Base-by-base conservation (phyloP, 2,113 vertebrate genomes). In the Pelecanoides urinatrix region DNA sequence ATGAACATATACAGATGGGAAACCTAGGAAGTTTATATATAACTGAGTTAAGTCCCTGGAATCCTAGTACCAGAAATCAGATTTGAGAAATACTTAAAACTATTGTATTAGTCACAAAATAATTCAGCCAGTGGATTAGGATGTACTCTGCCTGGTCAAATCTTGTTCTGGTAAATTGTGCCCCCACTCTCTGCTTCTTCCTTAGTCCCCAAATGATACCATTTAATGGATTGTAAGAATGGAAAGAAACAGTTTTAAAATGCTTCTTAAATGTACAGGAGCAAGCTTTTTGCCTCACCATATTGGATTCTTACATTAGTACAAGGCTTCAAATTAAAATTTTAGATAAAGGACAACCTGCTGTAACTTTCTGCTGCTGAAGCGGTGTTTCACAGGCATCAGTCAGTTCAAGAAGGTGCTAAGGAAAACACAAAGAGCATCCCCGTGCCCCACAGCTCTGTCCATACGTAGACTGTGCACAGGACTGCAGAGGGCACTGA, bases 91-190 rank as follows among this genome's bases (percentile, higher is more conserved):
- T 68, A 67, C 19, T 84, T 89, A 65, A 65, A 94, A 75, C 65
- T 75, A 87, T 50, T 91, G 34, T 56, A 91, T 94, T 92, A 92
- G 77, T 87, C 84, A 92, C 68, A 95, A 68, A 95, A 87, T 81
- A 91, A 96, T 94, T 95, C 76, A 94, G 59, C 12, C 52, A 87
- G 80, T 81, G 86, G 89, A 96, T 96, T 96, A 97, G 77, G 66
- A 92, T 58, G 52, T 72, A 96, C 36, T 91, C 65, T 81, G 80
- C 5, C 70, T 61, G 44, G 23, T 75, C 73, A 87, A 75, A 96
- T 61, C 70, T 66, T 83, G 27, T 70, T 86, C 72, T 85, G 12
- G 47, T 49, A 67, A 71, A 81, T 20, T 86, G 32, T 75, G 76
- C 6, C 44, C 50, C 52, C 4, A 2, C 23, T 56, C 45, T 83